phyloP scores from a whole-genome alignment of 2,888 invertebrate genomes.

The Drosophila flavopinicola region DNA sequence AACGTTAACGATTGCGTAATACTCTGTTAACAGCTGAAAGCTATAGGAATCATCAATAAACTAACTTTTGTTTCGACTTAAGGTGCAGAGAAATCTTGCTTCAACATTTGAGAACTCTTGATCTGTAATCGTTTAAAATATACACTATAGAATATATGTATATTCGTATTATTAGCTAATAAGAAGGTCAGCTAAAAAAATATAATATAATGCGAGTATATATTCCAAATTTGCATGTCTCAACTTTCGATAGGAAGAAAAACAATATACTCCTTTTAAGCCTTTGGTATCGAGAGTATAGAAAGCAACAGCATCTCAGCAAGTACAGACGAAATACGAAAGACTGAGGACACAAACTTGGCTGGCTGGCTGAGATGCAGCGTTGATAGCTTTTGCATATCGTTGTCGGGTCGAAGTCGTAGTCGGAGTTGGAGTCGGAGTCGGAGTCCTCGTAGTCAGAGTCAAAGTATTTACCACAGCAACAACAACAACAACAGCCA shows the following conservation, averaged over 20 bases:
- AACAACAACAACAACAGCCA: slow-evolving; percentile 16
- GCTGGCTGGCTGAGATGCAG: slow-evolving; percentile 60
- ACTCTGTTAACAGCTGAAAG: not conserved
- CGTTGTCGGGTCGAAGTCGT: slow-evolving; percentile 57
- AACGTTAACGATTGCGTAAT: not conserved
- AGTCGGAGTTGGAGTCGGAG: slow-evolving; percentile 35
- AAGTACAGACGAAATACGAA: slow-evolving; percentile 61
- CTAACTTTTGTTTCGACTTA: too few species aligned
- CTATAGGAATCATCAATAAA: too few species aligned
- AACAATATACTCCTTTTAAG: slow-evolving; percentile 4
- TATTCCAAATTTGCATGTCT: not conserved
- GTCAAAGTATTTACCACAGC: slow-evolving; percentile 73
- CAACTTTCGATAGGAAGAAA: not conserved
- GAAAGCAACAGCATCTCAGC: slow-evolving; percentile 23
- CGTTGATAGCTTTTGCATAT: slow-evolving; percentile 79
- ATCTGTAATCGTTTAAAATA: too few species aligned
- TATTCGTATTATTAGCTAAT: too few species aligned
- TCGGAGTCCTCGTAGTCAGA: slow-evolving; percentile 32
- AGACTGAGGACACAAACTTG: slow-evolving; percentile 64
- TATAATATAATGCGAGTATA: not conserved
- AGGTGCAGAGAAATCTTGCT: too few species aligned
- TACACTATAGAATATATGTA: too few species aligned
- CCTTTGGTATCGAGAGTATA: slow-evolving; percentile 19
- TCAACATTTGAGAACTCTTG: too few species aligned
- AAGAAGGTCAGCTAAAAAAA: too few species aligned